Percentiles rank a stretch among this genome's conserved stretches.
phyloP scores from a whole-genome alignment of 2,888 invertebrate genomes.

The Agrotis segetum region DNA sequence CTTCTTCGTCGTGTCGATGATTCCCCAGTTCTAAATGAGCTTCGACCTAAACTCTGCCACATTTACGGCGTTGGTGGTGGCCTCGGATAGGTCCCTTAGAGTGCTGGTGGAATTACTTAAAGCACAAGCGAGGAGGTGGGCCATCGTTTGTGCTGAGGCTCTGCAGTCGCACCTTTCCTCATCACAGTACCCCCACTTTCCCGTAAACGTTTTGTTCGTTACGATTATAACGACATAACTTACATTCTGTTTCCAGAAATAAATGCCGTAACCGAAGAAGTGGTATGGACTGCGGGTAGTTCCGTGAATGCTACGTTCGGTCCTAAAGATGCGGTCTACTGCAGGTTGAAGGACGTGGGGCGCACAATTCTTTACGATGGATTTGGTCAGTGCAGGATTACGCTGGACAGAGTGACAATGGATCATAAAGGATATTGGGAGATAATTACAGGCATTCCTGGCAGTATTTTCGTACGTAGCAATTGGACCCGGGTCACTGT shows the following conservation, averaged over 20 bases:
- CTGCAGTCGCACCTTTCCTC: too few relatives aligned
- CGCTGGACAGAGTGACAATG: conserved; percentile 69
- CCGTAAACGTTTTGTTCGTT: too few relatives aligned
- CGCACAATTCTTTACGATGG: conserved; percentile 72
- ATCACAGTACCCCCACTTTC: too few relatives aligned
- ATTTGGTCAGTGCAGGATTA: conserved; percentile 79
- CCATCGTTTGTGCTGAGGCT: too few relatives aligned
- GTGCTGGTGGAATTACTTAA: too few relatives aligned
- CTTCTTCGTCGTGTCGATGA: too few relatives aligned
- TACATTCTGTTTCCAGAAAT: conserved; percentile 10
- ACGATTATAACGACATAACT: neutral
- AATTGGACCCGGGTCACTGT: conserved; percentile 70
- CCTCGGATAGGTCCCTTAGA: too few relatives aligned
- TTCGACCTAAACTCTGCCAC: too few relatives aligned
- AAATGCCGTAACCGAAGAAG: neutral
- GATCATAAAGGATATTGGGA: conserved; percentile 78
- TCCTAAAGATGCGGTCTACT: conserved; percentile 78
- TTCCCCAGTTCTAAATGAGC: too few relatives aligned
- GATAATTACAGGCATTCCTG: conserved; percentile 70
- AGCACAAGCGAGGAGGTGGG: too few relatives aligned
- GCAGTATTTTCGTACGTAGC: conserved; percentile 70
- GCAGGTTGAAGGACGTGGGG: conserved; percentile 72
- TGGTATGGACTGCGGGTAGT: conserved; percentile 60
- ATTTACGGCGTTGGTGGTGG: too few relatives aligned
- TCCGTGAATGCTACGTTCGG: conserved; percentile 72